phyloP scores from a whole-genome alignment of 2,113 vertebrate genomes.

The Rhineura floridana region DNA sequence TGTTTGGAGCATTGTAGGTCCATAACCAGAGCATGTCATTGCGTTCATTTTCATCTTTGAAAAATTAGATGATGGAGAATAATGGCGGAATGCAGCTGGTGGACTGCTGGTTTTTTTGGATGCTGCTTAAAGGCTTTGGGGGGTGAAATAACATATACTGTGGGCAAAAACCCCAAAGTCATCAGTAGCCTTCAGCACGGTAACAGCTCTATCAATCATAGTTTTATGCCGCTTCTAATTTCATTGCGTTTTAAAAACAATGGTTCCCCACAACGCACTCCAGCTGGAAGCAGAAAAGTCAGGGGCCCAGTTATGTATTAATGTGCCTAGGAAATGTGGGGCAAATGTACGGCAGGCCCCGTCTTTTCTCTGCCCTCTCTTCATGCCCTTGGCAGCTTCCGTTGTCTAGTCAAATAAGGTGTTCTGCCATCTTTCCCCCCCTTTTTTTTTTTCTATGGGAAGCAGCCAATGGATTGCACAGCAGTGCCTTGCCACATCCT shows the following conservation, averaged over 20 bases:
- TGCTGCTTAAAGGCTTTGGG: background rate
- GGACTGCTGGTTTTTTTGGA: background rate
- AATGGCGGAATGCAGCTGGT: background rate
- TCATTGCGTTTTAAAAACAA: background rate
- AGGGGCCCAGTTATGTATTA: background rate
- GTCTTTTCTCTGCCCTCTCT: background rate
- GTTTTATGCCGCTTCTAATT: background rate
- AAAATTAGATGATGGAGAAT: background rate
- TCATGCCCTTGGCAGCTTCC: slow-evolving; percentile 59
- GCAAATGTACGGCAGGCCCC: background rate
- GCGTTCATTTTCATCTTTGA: background rate
- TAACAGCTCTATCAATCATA: background rate
- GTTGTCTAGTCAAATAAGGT: slow-evolving; percentile 2
- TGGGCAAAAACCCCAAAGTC: background rate
- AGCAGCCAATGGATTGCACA: slow-evolving; percentile 57
- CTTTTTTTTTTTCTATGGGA: slow-evolving; percentile 51
- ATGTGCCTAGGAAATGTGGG: background rate
- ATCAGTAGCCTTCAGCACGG: background rate
- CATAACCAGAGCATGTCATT: no score
- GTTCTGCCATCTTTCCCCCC: slow-evolving; percentile 62
- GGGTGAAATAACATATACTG: background rate
- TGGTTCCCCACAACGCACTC: background rate
- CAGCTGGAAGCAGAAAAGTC: background rate
- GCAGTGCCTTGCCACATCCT: slow-evolving; percentile 42
- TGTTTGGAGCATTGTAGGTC: background rate